phyloP scores from a whole-genome alignment of 2,113 vertebrate species.

The Chascanopsetta lugubris region DNA sequence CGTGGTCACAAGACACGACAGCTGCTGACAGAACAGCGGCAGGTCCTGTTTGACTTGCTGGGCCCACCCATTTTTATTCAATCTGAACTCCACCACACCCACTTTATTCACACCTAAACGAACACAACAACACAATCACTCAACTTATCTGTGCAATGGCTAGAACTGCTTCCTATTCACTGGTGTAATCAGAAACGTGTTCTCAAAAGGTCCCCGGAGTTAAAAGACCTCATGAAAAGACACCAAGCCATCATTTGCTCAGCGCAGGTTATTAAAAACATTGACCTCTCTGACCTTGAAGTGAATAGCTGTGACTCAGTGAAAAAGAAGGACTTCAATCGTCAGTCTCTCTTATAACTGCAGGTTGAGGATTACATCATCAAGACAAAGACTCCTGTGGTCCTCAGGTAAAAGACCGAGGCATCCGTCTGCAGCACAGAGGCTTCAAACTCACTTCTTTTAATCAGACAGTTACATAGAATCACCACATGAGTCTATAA shows the following conservation, averaged over 20 bases:
- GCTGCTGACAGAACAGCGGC: constrained; percentile 20
- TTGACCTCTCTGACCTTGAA: constrained; percentile 20
- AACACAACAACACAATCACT: not conserved
- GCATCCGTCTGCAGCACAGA: not conserved
- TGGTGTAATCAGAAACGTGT: not conserved
- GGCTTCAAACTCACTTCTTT: not conserved
- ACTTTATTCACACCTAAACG: constrained; percentile 5
- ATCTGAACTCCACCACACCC: constrained; percentile 3
- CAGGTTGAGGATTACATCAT: too few relatives aligned
- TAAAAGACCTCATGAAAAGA: not conserved
- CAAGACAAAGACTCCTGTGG: not conserved
- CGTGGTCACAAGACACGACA: constrained; percentile 31
- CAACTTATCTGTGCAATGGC: not conserved
- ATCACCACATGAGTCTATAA: not conserved
- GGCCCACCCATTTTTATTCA: constrained; percentile 10
- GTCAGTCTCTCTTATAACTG: too few relatives aligned
- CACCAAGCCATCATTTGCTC: constrained; percentile 10
- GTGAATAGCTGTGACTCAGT: not conserved
- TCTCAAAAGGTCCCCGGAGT: not conserved
- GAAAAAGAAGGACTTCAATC: too few relatives aligned
- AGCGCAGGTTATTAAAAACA: not conserved
- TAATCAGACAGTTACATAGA: not conserved
- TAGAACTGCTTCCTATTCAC: not conserved
- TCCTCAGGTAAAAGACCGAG: not conserved
- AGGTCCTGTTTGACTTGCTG: constrained; percentile 12